phyloP scores from a whole-genome alignment of 2,113 vertebrate genomes.

The zebrafish (Danio rerio) region DNA sequence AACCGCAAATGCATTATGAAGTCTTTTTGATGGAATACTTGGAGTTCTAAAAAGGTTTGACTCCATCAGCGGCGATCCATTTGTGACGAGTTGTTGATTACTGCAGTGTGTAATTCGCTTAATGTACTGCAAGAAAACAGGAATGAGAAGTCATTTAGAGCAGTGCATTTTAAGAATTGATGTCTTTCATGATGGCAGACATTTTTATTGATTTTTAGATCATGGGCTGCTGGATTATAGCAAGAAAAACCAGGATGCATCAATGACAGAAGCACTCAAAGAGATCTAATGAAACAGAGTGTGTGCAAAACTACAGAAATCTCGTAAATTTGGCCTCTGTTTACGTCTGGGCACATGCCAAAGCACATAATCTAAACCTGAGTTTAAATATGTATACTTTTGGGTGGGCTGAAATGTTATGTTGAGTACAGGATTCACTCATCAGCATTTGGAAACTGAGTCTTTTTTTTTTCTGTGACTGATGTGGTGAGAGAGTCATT shows the following conservation, averaged over 20 bases:
- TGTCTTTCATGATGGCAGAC: not conserved
- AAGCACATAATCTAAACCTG: conserved; percentile 10
- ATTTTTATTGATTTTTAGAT: not conserved
- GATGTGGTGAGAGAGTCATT: not conserved
- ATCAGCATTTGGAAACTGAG: not conserved
- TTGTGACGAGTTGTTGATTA: not conserved
- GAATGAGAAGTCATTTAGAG: not conserved
- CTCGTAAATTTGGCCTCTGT: not conserved
- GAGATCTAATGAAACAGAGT: not conserved
- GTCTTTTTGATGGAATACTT: not conserved
- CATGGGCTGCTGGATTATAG: not conserved
- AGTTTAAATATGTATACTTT: not conserved
- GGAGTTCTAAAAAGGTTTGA: not conserved
- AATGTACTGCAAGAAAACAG: not conserved
- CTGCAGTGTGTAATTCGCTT: not conserved
- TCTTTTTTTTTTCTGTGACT: not conserved
- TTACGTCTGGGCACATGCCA: not conserved
- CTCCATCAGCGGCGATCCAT: not conserved
- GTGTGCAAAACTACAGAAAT: not conserved
- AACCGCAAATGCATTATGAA: not conserved
- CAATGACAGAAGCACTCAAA: not conserved
- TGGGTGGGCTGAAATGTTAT: not conserved
- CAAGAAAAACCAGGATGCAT: conserved; percentile 1
- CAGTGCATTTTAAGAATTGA: not conserved
- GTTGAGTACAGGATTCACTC: conserved; percentile 10